Evolutionary conservation across 2,888 invertebrate species (phyloP).

Genomic region (Ornithoptera alexandrae): DNA sequence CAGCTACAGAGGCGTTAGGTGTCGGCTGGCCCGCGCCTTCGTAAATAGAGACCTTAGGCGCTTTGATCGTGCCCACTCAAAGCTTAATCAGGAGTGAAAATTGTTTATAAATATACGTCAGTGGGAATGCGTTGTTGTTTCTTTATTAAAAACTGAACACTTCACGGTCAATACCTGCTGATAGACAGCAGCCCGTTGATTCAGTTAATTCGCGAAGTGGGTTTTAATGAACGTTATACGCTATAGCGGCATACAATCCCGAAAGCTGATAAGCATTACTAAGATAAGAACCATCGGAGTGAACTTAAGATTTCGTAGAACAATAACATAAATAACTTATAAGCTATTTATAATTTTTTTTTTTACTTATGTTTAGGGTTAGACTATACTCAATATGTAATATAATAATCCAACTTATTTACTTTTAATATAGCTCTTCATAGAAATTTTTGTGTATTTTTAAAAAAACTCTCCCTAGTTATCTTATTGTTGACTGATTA

Average conservation of each 20-base stretch:
- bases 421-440: too few relatives aligned
- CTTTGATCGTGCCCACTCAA: conserved; percentile 32
- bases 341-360: too few relatives aligned
- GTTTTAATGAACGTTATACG: not conserved
- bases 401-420: too few relatives aligned
- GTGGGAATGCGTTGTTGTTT: conserved; percentile 18
- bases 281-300: too few relatives aligned
- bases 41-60: conserved; percentile 29
- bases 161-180: conserved; percentile 19
- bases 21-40: conserved; percentile 26
- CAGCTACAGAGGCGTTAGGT: conserved; percentile 22
- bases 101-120: conserved; percentile 31
- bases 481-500: too few relatives aligned
- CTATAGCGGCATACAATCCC: not conserved
- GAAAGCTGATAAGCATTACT: too few relatives aligned
- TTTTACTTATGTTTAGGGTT: too few relatives aligned
- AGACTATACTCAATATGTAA: too few relatives aligned
- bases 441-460: too few relatives aligned
- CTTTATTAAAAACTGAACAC: conserved; percentile 9
- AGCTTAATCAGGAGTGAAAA: conserved; percentile 31
- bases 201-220: not conserved
- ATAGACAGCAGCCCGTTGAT: not conserved
- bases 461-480: too few relatives aligned
- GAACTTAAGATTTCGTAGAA: too few relatives aligned
- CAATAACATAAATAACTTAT: too few relatives aligned